These are phyloP conservation scores for Diglossa cyanea DNA, from an alignment of 2,797 vertebrate genomes.

Conservation along the genomic window DNA sequence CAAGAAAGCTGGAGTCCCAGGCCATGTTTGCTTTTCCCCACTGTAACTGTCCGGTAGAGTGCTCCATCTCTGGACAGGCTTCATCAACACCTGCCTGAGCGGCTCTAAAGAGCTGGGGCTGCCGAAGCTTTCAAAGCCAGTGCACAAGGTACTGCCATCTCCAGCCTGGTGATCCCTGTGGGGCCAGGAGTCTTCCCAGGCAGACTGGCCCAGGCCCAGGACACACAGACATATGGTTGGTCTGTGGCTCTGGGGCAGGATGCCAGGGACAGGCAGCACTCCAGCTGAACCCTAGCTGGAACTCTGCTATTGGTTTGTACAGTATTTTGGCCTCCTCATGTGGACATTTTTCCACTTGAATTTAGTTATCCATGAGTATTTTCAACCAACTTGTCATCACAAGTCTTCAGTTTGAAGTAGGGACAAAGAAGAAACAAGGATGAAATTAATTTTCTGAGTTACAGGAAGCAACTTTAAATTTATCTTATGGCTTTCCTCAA, in stretches of 20 bases:
- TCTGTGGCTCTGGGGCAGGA: neutral
- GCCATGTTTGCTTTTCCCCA: neutral
- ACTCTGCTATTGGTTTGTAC: neutral
- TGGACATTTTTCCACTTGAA: neutral
- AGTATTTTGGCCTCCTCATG: neutral
- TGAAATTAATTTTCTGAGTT: neutral
- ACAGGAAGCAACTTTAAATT: neutral
- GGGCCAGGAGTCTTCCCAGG: neutral
- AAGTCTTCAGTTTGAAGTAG: neutral
- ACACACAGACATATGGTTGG: neutral
- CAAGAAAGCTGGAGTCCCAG: neutral
- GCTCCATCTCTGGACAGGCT: neutral
- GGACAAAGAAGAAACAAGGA: neutral
- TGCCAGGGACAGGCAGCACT: neutral
- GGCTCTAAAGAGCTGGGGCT: neutral
- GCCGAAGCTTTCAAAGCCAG: neutral
- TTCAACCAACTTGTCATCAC: neutral
- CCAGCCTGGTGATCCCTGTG: neutral
- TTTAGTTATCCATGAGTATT: neutral
- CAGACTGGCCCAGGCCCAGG: neutral
- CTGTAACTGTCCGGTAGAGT: accelerated
- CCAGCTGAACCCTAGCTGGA: neutral
- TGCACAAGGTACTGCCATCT: neutral
- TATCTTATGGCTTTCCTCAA: neutral
- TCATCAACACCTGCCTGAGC: accelerated